Base-by-base conservation (phyloP, 2,888 invertebrate species). In the Dryobota labecula region DNA sequence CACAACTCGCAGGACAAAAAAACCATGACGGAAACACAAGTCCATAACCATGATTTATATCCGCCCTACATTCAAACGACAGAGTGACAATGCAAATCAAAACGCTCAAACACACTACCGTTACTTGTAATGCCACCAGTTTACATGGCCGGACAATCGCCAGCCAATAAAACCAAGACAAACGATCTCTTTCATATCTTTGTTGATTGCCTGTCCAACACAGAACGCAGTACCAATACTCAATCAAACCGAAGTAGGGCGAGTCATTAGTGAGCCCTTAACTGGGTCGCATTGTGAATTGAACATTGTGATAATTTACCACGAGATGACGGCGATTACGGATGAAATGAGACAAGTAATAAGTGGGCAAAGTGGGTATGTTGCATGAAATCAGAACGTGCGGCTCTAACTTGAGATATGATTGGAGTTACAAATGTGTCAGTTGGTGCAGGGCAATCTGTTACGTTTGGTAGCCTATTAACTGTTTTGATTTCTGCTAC, bases 141-240 rank as follows among this genome's bases (percentile, higher is more conserved):
- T 89, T 86, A 87, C 84, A 86, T 76, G 76, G 73, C 60, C 81
- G 75, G 86, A 91, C 91, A 91, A 90, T 90, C 78, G 87, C 80
- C 83, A 65, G 71, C 84, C 89, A 91, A 92, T 91, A 91, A 90
- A 91, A 90, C 84, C 87, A 88, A 90, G 88, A 92, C 91, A 91
- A 91, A 91, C 89, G 89, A 90, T 89, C 89, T 86, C 87, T 86
- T 85, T 89, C 87, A 87, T 88, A 88, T 85, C 85, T 86, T 80
- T 82, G 84, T 85, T 88, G 91, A 92, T 92, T 90, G 92, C 85
- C 83, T 88, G 90, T 89, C 89, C 83, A 87, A 86, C 81, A 73
- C 84, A 80, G 84, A 77, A 72, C 66, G 61, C 61, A 70, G 81
- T 80, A 84, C 84, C 83, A 83, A 85, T 86, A 87, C 87, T 88